Conservation (phyloP, 2,797 vertebrate genomes). For the Chaenodraco wilsoni region DNA sequence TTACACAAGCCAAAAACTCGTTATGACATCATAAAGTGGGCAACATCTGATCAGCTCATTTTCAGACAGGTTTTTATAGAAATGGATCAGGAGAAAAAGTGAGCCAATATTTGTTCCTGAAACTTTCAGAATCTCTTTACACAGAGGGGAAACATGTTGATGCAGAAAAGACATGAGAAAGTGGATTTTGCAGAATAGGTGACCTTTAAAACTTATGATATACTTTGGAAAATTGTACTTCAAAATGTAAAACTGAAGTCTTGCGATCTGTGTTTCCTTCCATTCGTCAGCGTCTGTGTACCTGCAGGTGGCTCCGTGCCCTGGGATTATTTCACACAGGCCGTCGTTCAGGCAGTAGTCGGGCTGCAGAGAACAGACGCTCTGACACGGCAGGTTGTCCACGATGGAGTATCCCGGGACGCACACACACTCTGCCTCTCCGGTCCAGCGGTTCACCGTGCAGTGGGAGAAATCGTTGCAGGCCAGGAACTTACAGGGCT, state of each 20-base stretch:
- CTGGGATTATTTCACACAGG: slow-evolving; percentile 86
- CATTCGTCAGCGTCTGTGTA: slow-evolving; percentile 61
- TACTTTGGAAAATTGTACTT: not conserved
- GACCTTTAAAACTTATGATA: too few relatives aligned
- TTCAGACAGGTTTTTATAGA: too few relatives aligned
- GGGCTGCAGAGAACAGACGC: slow-evolving; percentile 82
- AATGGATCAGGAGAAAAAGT: too few relatives aligned
- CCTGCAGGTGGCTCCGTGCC: slow-evolving; percentile 92
- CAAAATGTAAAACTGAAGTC: not conserved
- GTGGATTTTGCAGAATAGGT: too few relatives aligned
- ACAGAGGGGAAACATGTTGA: too few relatives aligned
- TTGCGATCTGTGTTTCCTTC: not conserved
- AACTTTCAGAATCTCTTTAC: too few relatives aligned
- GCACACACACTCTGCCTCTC: slow-evolving; percentile 90
- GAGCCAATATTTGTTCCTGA: too few relatives aligned
- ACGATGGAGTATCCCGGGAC: slow-evolving; percentile 83
- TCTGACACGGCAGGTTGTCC: slow-evolving; percentile 85
- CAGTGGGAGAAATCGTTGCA: slow-evolving; percentile 92
- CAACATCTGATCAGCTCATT: too few relatives aligned
- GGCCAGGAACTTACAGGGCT: slow-evolving; percentile 92
- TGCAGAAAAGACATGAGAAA: too few relatives aligned
- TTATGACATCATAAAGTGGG: too few relatives aligned
- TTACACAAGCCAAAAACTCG: too few relatives aligned
- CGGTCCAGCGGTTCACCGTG: slow-evolving; percentile 84
- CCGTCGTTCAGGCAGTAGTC: slow-evolving; percentile 87